Percentiles rank a stretch among this genome's conserved stretches.
Conservation (phyloP, 2,888 invertebrate genomes). For the Lordiphosa fenestrarum region DNA sequence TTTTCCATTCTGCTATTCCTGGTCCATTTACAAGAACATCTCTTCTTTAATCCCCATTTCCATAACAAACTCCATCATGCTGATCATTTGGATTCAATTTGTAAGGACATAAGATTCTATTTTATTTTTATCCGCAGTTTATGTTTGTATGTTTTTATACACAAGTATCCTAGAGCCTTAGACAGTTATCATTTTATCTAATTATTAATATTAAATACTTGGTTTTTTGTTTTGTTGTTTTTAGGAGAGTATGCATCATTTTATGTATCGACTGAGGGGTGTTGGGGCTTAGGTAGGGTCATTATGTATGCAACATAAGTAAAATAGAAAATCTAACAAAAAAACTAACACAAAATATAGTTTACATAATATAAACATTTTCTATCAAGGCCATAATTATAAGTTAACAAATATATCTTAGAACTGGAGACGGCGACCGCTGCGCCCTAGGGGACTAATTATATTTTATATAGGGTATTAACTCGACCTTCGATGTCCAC, state of each 20-base stretch:
- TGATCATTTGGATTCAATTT: slow-evolving; percentile 22
- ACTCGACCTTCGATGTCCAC: no score
- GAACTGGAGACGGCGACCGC: slow-evolving; percentile 9
- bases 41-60: no score
- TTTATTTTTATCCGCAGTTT: slow-evolving; percentile 62
- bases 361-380: slow-evolving; percentile 43
- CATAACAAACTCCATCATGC: background rate
- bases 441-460: slow-evolving; percentile 7
- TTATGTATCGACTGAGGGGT: slow-evolving; percentile 24
- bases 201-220: slow-evolving; percentile 60
- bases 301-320: slow-evolving; percentile 24
- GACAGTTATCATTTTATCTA: slow-evolving; percentile 60
- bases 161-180: slow-evolving; percentile 46
- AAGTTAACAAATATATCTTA: slow-evolving; percentile 12
- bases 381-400: slow-evolving; percentile 57
- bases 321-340: slow-evolving; percentile 27
- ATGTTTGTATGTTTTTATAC: slow-evolving; percentile 23
- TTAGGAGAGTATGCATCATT: slow-evolving; percentile 32
- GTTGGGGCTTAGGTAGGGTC: slow-evolving; percentile 2
- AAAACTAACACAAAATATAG: slow-evolving; percentile 23
- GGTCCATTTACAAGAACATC: no score
- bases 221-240: slow-evolving; percentile 13
- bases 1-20: no score
- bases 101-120: slow-evolving; percentile 51
- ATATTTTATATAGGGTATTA: no score